A percentile compares a stretch with the other conserved stretches of the same genome.
Evolutionary conservation across 1,140 invertebrate species (phyloP).

Genomic region (Theocolax elegans): DNA sequence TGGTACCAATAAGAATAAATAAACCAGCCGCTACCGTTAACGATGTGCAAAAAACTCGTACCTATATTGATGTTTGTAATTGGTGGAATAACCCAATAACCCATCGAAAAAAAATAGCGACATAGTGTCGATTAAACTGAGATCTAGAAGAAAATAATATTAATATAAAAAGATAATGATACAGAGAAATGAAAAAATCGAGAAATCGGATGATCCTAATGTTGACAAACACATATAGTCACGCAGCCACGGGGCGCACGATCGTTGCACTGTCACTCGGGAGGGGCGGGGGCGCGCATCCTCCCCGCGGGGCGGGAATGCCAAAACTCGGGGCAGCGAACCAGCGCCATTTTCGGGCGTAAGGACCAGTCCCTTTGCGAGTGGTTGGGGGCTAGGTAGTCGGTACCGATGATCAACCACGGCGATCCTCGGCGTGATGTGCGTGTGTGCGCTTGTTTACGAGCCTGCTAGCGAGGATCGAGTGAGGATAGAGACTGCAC

Average conservation of each 20-base stretch:
- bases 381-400: no score
- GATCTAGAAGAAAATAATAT: no score
- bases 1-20: no score
- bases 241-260: background rate
- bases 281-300: slow-evolving; percentile 1
- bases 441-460: background rate
- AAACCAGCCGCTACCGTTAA: no score
- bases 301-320: background rate
- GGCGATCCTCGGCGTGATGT: background rate
- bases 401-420: background rate
- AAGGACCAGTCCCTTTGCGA: background rate
- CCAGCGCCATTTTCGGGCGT: slow-evolving; percentile 33
- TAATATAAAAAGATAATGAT: no score
- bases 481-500: slow-evolving; percentile 9
- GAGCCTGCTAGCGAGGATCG: background rate
- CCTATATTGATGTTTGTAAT: no score
- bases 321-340: slow-evolving; percentile 16
- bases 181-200: no score
- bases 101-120: no score
- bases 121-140: no score
- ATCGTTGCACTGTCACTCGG: slow-evolving; percentile 23
- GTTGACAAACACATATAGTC: slow-evolving; percentile 9
- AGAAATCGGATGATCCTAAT: no score
- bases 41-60: no score
- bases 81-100: no score